Conservation (phyloP, 2,888 invertebrate species). For the Ptychoptera contaminata region DNA sequence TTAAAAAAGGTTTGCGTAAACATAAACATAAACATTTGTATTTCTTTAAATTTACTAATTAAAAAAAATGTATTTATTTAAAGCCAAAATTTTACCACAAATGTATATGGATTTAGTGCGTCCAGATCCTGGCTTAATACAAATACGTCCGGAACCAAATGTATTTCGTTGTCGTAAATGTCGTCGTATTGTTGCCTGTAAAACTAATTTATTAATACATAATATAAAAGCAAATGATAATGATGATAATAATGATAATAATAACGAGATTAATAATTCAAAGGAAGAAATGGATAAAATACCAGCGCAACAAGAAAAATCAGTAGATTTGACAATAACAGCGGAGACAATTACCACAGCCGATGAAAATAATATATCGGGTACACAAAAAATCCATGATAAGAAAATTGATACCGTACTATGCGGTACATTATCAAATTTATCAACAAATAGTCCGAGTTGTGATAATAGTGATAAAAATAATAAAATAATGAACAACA, state of each 20-base stretch:
- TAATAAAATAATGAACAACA: not conserved
- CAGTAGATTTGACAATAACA: slow-evolving; percentile 5
- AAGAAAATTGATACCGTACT: slow-evolving; percentile 10
- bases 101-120: slow-evolving; percentile 60
- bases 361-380: not conserved
- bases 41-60: not conserved
- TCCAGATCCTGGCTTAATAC: slow-evolving; percentile 59
- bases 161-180: slow-evolving; percentile 75
- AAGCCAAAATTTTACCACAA: slow-evolving; percentile 70
- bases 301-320: slow-evolving; percentile 13
- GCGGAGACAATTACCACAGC: not conserved
- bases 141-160: slow-evolving; percentile 63
- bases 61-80: slow-evolving; percentile 2
- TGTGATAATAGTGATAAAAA: slow-evolving; percentile 3
- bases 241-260: not conserved
- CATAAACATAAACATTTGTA: slow-evolving; percentile 6
- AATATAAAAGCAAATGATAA: slow-evolving; percentile 15
- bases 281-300: not conserved
- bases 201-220: slow-evolving; percentile 64
- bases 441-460: slow-evolving; percentile 5
- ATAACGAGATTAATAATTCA: not conserved
- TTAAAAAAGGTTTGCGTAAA: slow-evolving; percentile 62
- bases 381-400: slow-evolving; percentile 6
- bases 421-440: slow-evolving; percentile 1
- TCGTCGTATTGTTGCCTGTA: slow-evolving; percentile 65